Base-by-base conservation (phyloP, 2,797 vertebrate species). In the Typhlichthys subterraneus region DNA sequence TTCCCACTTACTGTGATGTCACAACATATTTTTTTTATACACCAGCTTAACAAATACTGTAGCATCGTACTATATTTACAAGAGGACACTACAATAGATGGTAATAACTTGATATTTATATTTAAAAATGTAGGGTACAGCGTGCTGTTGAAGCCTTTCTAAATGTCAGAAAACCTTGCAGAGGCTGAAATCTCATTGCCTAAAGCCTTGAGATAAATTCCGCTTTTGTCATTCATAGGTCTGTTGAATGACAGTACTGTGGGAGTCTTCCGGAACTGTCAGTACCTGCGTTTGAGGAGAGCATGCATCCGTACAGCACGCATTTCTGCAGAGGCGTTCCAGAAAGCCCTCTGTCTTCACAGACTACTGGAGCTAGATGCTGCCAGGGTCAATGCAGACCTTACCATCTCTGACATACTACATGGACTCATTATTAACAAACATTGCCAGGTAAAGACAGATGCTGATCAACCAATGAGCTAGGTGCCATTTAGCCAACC, bases 381-480 rank as follows among this genome's bases (percentile, higher is more conserved):
- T 3, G 94, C 96, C 0, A 94, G 95, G 42, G 96, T 99, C 73
- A 99, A 99, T 2, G 96, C 97, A 14, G 98, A 99, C 76, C 96
- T 99, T 77, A 98, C 97, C 0, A 98, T 99, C 72, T 93, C 96
- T 12, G 97, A 99, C 79, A 99, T 99, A 78, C 93, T 99, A 15
- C 95, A 94, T 9, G 96, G 96, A 2, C 94, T 99, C 65, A 91
- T 95, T 58, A 95, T 94, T 80, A 99, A 96, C 86, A 99, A 98
- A 74, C 94, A 94, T 85, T 96, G 96, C 80, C 94, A 96, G 88
- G 90, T 89, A 76, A 69, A 38, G 1, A 6, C 23, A 29, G 7
- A 60, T 12, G n/a, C 4, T 11, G 5, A 48, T 11, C 31, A 4
- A 8, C 4, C 59, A 7, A 12, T 47, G 12, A 10, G 15, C 17